Conservation (phyloP, 2,113 vertebrate species). For the Athene noctua region DNA sequence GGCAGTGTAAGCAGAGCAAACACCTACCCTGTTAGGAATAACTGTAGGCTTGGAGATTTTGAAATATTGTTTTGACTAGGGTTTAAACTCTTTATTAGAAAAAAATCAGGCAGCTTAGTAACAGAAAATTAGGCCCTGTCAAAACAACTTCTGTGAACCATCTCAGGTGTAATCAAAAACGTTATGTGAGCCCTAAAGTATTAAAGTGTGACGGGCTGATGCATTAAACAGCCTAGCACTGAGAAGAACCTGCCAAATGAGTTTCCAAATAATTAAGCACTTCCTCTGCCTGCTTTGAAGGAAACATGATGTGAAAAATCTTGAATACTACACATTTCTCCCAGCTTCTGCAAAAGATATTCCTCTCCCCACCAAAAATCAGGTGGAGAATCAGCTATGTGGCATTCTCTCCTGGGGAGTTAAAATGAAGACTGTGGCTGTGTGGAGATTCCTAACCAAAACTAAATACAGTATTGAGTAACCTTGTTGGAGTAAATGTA, state of each 20-base stretch:
- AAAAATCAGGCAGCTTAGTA: neutral
- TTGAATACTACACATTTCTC: neutral
- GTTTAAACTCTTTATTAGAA: neutral
- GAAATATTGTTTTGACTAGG: neutral
- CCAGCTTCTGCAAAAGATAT: neutral
- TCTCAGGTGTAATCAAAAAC: constrained; percentile 8
- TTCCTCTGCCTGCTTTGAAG: neutral
- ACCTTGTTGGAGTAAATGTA: neutral
- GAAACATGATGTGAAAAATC: neutral
- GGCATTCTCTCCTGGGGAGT: neutral
- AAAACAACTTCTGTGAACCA: constrained; percentile 15
- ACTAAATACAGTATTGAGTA: neutral
- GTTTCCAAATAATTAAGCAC: constrained; percentile 16
- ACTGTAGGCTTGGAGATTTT: neutral
- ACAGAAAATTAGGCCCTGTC: constrained; percentile 18
- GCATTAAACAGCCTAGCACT: neutral
- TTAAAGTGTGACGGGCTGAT: neutral
- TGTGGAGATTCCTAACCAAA: neutral
- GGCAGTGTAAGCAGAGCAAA: neutral
- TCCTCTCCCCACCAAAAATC: neutral
- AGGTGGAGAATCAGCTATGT: neutral
- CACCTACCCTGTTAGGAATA: neutral
- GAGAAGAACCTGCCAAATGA: constrained; percentile 14
- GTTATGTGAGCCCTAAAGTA: neutral
- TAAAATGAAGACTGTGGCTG: neutral